These are phyloP conservation scores for Pardosa pseudoannulata DNA, from an alignment of 2,888 invertebrate genomes.

Conservation along the genomic window DNA sequence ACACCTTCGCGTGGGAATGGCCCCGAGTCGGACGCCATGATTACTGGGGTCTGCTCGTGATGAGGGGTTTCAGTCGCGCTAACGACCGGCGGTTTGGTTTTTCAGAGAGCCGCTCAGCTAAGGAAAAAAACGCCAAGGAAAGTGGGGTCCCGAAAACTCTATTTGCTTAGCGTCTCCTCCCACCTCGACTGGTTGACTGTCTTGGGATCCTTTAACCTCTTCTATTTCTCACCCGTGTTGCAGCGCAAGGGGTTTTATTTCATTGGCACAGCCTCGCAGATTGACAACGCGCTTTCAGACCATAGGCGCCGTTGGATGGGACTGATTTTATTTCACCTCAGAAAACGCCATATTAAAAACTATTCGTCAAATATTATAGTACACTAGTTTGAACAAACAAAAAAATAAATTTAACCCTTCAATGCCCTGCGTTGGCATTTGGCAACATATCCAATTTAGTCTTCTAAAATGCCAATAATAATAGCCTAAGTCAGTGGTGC, in stretches of 20 bases:
- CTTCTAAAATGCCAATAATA: too few relatives aligned
- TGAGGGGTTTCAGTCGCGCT: conserved; percentile 45
- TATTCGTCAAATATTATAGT: too few relatives aligned
- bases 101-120: conserved; percentile 20
- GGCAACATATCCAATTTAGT: too few relatives aligned
- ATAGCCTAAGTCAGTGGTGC: too few relatives aligned
- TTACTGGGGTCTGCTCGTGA: conserved; percentile 37
- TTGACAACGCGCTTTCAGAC: too few relatives aligned
- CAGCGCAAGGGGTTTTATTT: not conserved
- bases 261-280: too few relatives aligned
- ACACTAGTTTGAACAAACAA: too few relatives aligned
- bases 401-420: too few relatives aligned
- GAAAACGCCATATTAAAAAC: too few relatives aligned
- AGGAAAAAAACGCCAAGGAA: conserved; percentile 24
- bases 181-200: conserved; percentile 22
- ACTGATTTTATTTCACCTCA: too few relatives aligned
- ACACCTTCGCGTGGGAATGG: conserved; percentile 19
- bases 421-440: too few relatives aligned
- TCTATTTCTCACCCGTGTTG: not conserved
- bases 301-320: too few relatives aligned
- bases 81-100: conserved; percentile 66
- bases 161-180: conserved; percentile 57
- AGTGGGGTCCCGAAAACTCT: conserved; percentile 54
- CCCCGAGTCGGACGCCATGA: not conserved
- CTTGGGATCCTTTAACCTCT: not conserved